Evolutionary conservation across 2,797 vertebrate genomes (phyloP).

Genomic region (Phalloptychus januarius): DNA sequence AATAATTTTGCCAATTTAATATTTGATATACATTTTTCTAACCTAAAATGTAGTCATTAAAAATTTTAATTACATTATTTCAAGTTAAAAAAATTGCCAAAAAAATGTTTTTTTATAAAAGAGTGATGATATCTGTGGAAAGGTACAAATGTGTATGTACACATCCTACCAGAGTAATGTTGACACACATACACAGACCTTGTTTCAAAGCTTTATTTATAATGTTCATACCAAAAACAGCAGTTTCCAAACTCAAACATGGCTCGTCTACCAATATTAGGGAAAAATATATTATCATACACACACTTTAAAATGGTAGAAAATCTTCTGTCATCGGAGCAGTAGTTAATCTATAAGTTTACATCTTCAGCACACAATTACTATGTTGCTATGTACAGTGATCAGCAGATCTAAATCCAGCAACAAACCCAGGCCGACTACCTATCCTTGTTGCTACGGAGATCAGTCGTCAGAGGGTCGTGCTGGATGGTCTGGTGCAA

Average conservation of each 20-base stretch:
- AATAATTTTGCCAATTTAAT: not conserved
- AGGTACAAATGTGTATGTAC: not conserved
- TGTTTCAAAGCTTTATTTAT: conserved; percentile 58
- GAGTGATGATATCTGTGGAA: not conserved
- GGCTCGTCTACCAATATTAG: conserved; percentile 29
- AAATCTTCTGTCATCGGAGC: conserved; percentile 41
- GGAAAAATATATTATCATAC: conserved; percentile 62
- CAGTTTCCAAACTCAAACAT: conserved; percentile 36
- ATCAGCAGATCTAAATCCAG: conserved; percentile 2
- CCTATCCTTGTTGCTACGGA: conserved; percentile 88
- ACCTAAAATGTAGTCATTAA: not conserved
- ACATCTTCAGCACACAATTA: conserved; percentile 17
- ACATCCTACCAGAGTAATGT: not conserved
- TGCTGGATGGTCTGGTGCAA: conserved; percentile 96
- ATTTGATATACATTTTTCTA: not conserved
- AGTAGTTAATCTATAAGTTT: conserved; percentile 17
- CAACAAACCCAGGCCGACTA: conserved; percentile 68
- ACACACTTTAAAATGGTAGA: conserved; percentile 58
- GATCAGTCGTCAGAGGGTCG: conserved; percentile 90
- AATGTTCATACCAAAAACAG: conserved; percentile 48
- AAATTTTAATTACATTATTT: not conserved
- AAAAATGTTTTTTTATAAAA: not conserved
- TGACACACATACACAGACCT: not conserved
- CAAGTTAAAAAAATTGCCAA: not conserved
- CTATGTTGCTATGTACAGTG: conserved; percentile 24